Evolutionary conservation across 2,113 vertebrate genomes (phyloP).

Genomic region (Urocolius indicus): DNA sequence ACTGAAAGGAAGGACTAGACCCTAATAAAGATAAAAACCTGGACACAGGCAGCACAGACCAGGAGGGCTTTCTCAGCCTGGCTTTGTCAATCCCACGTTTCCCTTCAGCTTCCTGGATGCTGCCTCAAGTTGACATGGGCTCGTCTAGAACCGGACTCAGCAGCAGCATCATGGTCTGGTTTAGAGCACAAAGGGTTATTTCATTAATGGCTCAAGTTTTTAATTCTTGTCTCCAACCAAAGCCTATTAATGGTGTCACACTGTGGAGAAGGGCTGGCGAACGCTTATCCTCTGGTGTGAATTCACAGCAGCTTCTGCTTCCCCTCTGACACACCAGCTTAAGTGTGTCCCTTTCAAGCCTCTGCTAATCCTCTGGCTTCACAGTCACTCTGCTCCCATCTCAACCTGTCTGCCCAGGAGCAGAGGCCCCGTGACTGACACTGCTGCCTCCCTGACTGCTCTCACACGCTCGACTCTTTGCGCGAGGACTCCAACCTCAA

Average conservation of each 20-base stretch:
- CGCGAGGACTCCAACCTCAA: not conserved
- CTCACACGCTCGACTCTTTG: not conserved
- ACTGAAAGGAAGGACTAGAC: not conserved
- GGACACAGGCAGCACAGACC: not conserved
- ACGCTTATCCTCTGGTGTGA: not conserved
- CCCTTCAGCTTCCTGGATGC: not conserved
- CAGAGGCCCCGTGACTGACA: not conserved
- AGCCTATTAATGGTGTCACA: not conserved
- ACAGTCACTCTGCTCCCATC: not conserved
- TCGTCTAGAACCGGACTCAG: not conserved
- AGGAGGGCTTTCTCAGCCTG: not conserved
- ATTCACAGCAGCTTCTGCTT: conserved; percentile 5
- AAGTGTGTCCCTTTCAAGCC: not conserved
- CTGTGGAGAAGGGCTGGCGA: not conserved
- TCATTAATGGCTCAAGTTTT: not conserved
- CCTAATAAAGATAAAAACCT: not conserved
- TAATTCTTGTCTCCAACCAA: not conserved
- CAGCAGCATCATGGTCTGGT: not conserved
- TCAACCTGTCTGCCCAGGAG: accelerated
- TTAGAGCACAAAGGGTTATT: not conserved
- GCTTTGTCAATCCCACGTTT: not conserved
- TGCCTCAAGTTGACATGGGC: not conserved
- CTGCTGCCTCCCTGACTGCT: not conserved
- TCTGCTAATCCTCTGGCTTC: conserved; percentile 38
- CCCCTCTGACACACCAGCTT: not conserved